These are phyloP conservation scores for Strix occidentalis DNA, from an alignment of 2,797 vertebrate species.

Conservation along the genomic window DNA sequence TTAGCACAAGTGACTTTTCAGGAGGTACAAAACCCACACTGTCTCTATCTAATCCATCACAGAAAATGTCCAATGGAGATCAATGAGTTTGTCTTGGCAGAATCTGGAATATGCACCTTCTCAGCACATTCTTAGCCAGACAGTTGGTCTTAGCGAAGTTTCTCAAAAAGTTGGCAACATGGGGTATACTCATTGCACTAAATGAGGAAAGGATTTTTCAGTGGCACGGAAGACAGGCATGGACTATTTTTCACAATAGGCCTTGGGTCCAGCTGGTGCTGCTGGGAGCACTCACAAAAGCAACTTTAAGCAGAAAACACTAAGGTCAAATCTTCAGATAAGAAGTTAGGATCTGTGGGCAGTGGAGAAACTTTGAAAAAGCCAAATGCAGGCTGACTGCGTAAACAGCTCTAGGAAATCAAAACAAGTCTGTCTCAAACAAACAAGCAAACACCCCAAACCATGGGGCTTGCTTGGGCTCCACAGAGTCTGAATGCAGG, in stretches of 20 bases:
- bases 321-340: neutral
- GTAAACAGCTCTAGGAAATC: neutral
- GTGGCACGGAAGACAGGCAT: neutral
- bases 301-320: neutral
- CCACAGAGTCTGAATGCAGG: neutral
- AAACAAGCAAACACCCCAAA: neutral
- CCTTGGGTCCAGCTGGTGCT: neutral
- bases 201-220: neutral
- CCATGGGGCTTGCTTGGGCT: neutral
- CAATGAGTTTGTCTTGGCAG: neutral
- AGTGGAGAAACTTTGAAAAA: neutral
- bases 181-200: neutral
- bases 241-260: neutral
- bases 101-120: neutral
- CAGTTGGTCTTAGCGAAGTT: neutral
- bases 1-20: neutral
- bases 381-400: neutral
- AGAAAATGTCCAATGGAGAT: neutral
- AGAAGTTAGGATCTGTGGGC: neutral
- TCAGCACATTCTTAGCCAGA: neutral
- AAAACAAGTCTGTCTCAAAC: neutral
- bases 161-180: neutral
- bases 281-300: neutral
- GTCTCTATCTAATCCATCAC: neutral
- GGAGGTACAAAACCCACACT: neutral